Evolutionary conservation across 2,888 invertebrate genomes (phyloP).

Genomic region (Drosophila mimetica): DNA sequence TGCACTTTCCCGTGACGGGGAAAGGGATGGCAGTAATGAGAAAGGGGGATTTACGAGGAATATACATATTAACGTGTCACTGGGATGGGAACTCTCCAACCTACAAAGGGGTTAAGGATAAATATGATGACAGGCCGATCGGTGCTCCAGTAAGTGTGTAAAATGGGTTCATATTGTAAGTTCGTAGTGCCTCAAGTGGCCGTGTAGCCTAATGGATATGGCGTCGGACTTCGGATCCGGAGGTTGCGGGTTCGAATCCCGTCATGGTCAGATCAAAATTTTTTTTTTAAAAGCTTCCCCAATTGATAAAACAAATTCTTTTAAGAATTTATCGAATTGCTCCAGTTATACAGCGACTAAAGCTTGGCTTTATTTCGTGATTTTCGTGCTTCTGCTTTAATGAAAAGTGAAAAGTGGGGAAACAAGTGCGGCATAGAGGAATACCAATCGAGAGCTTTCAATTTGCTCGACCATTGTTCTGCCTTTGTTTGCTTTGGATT

Average conservation of each 20-base stretch:
- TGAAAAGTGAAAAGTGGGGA: slow-evolving; percentile 22
- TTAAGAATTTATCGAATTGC: too few relatives aligned
- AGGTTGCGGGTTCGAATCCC: slow-evolving; percentile 48
- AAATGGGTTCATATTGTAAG: neutral
- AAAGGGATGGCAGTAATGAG: neutral
- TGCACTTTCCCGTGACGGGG: neutral
- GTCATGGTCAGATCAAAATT: slow-evolving; percentile 16
- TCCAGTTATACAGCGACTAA: neutral
- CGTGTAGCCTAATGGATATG: slow-evolving; percentile 49
- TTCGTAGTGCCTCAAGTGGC: slow-evolving; percentile 1
- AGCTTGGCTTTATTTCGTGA: neutral
- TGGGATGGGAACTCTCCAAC: slow-evolving; percentile 6
- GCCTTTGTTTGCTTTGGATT: slow-evolving; percentile 28
- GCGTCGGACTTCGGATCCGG: slow-evolving; percentile 50
- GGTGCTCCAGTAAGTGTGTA: neutral
- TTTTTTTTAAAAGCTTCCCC: neutral
- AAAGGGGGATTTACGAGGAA: neutral
- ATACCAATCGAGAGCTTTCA: slow-evolving; percentile 19
- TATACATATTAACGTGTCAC: slow-evolving; percentile 11
- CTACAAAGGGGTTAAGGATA: neutral
- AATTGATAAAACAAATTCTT: too few relatives aligned
- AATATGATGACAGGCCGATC: neutral
- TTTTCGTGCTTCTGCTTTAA: slow-evolving; percentile 2
- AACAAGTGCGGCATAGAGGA: slow-evolving; percentile 11
- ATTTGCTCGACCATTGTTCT: slow-evolving; percentile 34